phyloP scores from a whole-genome alignment of 1,140 invertebrate genomes.

The Galendromus occidentalis region DNA sequence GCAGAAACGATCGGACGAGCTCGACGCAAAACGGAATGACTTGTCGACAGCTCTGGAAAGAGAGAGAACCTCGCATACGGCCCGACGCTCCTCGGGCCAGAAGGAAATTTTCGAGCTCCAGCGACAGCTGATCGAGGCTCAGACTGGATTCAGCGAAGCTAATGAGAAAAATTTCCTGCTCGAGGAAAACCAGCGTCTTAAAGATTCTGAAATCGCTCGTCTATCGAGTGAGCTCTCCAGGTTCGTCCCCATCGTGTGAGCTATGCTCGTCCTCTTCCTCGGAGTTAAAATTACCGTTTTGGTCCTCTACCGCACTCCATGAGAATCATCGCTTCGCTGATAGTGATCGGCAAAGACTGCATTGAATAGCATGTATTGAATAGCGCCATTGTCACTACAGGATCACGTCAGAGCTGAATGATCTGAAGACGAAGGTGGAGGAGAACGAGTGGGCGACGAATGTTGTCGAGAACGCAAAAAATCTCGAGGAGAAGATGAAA shows the following conservation, averaged over 20 bases:
- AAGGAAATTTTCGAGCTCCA: not conserved
- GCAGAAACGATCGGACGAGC: not conserved
- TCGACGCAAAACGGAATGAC: not conserved
- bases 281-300: too few species aligned
- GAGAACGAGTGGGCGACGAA: not conserved
- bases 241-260: too few species aligned
- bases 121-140: not conserved
- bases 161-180: not conserved
- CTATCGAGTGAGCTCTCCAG: too few species aligned
- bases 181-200: not conserved
- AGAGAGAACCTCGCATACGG: not conserved
- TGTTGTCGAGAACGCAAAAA: not conserved
- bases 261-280: too few species aligned
- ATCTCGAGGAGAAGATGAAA: not conserved
- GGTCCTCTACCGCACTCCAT: too few species aligned
- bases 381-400: not conserved
- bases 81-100: not conserved
- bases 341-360: too few species aligned
- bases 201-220: not conserved
- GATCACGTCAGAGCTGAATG: not conserved
- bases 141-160: not conserved
- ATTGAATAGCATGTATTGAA: too few species aligned
- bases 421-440: not conserved
- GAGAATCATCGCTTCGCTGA: too few species aligned
- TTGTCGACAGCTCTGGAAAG: not conserved